Base-by-base conservation (phyloP, 2,113 vertebrate genomes). In the Neotoma lepida region DNA sequence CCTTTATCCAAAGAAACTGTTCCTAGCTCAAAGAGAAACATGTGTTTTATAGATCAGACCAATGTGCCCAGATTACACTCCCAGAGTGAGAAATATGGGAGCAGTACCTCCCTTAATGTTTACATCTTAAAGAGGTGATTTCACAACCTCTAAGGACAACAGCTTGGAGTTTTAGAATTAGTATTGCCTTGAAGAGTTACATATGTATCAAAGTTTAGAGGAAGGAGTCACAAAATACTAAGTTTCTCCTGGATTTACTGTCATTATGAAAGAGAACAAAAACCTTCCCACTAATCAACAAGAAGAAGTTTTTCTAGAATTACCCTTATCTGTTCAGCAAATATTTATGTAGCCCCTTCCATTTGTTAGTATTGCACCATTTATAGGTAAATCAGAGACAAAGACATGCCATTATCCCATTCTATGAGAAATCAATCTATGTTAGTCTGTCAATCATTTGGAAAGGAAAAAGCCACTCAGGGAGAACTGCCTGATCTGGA, bases 21-120 rank as follows among this genome's bases (percentile, higher is more conserved):
- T 68, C n/a, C 44, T 90, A 77, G 89, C 24, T 93, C 26, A 58
- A 17, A 78, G 68, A 96, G 63, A 94, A 96, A 20, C 49, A 89
- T 89, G 41, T 87, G 22, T 9, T 56, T 93, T 87, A 82, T n/a
- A 73, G 12, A 13, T 91, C 56, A 89, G 30, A 93, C 70, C 78
- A 91, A 89, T 56, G 18, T n/a, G 8, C 2, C 14, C 77, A 86
- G 9, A 13, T 61, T 96, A 88, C 39, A 92, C 1, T 77, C 12
- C 20, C 66, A 77, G 74, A 58, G 13, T 87, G 54, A 93, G 41
- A 41, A 95, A 90, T 76, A 88, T 14, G 81, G 9, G 26, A 28
- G 10, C 6, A 68, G 20, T 92, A 6, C 35, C 24, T 94, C 70
- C 49, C 39, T 86, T 86, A 33, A 94, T 77, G 51, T 92, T 85